phyloP scores from a whole-genome alignment of 2,797 vertebrate species.

The Semaprochilodus insignis region DNA sequence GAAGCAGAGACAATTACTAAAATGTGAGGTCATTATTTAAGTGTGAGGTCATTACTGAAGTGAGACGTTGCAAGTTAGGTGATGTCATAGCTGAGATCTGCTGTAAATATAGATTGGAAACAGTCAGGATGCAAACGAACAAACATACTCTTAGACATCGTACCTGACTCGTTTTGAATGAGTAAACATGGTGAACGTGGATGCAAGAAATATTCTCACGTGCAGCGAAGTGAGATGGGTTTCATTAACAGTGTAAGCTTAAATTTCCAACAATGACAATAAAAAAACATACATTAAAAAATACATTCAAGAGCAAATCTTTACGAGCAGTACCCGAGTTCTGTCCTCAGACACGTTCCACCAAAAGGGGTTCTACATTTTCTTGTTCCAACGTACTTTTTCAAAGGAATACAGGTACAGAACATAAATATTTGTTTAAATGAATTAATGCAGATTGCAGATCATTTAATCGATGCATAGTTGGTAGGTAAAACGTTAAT shows the following conservation, averaged over 20 bases:
- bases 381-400: background rate
- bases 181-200: background rate
- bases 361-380: background rate
- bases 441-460: too few relatives aligned
- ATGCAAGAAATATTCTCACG: background rate
- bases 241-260: slow-evolving; percentile 29
- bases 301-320: slow-evolving; percentile 79
- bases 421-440: background rate
- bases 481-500: background rate
- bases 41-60: background rate
- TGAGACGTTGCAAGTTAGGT: background rate
- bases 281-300: slow-evolving; percentile 39
- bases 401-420: background rate
- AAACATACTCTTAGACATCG: too few relatives aligned
- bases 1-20: background rate
- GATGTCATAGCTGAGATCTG: slow-evolving; percentile 1
- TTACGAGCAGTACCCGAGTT: slow-evolving; percentile 51
- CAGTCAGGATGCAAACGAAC: background rate
- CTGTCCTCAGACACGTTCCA: slow-evolving; percentile 42
- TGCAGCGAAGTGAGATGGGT: background rate
- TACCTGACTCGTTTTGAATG: background rate
- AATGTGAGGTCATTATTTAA: background rate
- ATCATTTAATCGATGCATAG: too few relatives aligned
- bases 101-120: background rate
- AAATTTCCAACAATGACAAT: slow-evolving; percentile 36